Conservation (phyloP, 2,888 invertebrate species). For the Cheilosia scutellata region DNA sequence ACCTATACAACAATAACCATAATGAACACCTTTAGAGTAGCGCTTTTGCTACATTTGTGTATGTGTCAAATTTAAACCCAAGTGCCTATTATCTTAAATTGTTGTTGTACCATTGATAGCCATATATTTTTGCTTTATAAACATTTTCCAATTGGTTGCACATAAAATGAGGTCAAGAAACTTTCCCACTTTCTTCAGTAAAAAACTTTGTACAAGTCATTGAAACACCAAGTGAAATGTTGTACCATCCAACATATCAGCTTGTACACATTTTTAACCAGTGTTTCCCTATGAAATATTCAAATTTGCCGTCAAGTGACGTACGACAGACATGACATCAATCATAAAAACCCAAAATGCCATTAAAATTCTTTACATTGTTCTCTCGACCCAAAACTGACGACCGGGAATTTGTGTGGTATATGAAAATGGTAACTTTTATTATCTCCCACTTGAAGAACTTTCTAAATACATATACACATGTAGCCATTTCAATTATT, state of each 20-base stretch:
- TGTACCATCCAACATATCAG: background rate
- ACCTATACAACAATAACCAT: no score
- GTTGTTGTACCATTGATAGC: no score
- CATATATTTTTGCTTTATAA: no score
- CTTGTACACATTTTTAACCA: background rate
- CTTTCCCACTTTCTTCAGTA: no score
- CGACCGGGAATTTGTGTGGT: conserved; percentile 8
- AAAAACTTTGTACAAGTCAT: no score
- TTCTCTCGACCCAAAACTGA: background rate
- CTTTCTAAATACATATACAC: conserved; percentile 8
- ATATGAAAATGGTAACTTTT: conserved; percentile 29
- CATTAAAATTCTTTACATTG: conserved; percentile 25
- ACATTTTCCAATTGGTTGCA: no score
- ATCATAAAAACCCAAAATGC: conserved; percentile 13
- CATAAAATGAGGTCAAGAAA: no score
- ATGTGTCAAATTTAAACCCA: no score
- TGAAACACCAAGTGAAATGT: no score
- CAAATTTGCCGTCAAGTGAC: conserved; percentile 15
- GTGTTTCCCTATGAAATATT: conserved; percentile 21
- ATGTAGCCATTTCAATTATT: conserved; percentile 41
- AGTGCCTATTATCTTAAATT: no score
- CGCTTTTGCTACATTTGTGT: no score
- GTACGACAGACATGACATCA: conserved; percentile 8
- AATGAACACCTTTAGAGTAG: no score
- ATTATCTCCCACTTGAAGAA: conserved; percentile 28